phyloP scores from a whole-genome alignment of 2,113 vertebrate genomes.

The Oxyruncus cristatus region DNA sequence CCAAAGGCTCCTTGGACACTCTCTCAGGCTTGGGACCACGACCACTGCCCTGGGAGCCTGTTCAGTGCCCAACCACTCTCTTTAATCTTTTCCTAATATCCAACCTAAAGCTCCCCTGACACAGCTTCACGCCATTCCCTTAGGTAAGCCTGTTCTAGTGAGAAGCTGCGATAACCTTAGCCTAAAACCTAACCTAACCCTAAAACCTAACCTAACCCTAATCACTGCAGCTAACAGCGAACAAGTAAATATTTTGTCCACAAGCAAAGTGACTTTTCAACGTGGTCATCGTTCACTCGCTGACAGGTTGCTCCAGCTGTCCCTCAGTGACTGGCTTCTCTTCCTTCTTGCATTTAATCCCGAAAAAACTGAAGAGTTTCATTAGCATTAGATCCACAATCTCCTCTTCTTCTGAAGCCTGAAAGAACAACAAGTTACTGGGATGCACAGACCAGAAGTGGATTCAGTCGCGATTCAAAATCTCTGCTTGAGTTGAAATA shows the following conservation, averaged over 20 bases:
- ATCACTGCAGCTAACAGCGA: background rate
- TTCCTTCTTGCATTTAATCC: constrained; percentile 81
- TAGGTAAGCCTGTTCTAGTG: background rate
- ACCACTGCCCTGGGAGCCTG: background rate
- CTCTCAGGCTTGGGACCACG: background rate
- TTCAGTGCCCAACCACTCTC: background rate
- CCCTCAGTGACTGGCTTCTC: background rate
- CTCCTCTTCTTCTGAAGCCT: constrained; percentile 93
- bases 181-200: background rate
- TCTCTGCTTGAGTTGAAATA: background rate
- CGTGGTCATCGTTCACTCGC: background rate
- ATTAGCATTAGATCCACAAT: constrained; percentile 89
- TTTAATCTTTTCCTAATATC: background rate
- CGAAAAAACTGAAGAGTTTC: constrained; percentile 87
- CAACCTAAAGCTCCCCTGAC: background rate
- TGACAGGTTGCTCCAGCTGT: background rate
- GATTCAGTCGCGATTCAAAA: background rate
- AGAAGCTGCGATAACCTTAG: background rate
- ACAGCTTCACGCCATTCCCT: background rate
- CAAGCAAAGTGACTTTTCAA: background rate
- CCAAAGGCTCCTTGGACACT: too few species aligned
- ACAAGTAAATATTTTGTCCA: background rate
- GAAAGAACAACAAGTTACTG: background rate
- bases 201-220: background rate
- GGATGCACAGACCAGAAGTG: accelerated